Base-by-base conservation (phyloP, 1,140 invertebrate species). In the Saxidomus purpurata region DNA sequence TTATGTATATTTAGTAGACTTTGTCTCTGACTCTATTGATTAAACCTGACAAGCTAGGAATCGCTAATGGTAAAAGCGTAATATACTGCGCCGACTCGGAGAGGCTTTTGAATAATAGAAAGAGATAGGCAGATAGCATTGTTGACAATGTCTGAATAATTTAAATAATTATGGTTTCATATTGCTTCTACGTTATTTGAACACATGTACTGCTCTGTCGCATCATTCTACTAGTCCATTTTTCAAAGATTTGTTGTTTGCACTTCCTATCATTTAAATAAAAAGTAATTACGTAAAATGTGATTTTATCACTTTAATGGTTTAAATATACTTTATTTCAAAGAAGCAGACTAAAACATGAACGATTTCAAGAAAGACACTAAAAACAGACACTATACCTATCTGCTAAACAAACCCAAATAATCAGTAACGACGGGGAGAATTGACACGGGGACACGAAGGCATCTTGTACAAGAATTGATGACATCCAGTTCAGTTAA, bases 61-160 rank as follows among this genome's bases (percentile, higher is more conserved):
- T 87, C 55, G 31, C 85, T 87, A 77, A 87, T 87, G 74, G 85
- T 74, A 85, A 85, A 85, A 74, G 40, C 63, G 83, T 74, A 52
- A 85, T 85, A 69, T 85, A 74, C 83, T 28, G 43, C 61, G 67
- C 63, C 31, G 83, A 55, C 67, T 67, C n/a, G 69, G 19, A 55
- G 69, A 85, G 47, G 67, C 67, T 55, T 85, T 85, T 85, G 83
- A 85, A 85, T 85, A 85, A 85, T 85, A 85, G 83, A 85, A 85
- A 67, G 49, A 85, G 83, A 85, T 85, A 52, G 36, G 22, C 63
- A 43, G 83, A 85, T 85, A 74, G 40, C 43, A 19, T 15, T 76
- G 83, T 85, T 85, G 83, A 85, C 83, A 85, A 85, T 52, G 83
- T 69, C 49, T 85, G 83, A 85, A 85, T 85, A 71, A 85, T 85